Percentiles rank a stretch among this genome's conserved stretches.
Evolutionary conservation across 1,140 invertebrate genomes (phyloP).

Genomic region (Meteorus sp.): DNA sequence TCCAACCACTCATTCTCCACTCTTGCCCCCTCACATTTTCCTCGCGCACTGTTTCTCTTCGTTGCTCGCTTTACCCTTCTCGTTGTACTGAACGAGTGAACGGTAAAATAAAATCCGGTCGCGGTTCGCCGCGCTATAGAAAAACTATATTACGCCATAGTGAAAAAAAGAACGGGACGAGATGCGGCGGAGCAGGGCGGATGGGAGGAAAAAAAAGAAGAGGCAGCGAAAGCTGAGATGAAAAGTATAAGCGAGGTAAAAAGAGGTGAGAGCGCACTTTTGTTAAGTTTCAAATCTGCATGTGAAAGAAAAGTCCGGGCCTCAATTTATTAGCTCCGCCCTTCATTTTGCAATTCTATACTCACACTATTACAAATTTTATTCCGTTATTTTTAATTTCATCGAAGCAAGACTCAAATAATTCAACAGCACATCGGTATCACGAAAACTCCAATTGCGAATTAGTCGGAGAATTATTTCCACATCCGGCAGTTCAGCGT

Average conservation of each 20-base stretch:
- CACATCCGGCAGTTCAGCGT: too few species aligned
- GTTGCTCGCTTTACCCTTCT: constrained; percentile 8
- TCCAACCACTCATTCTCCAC: constrained; percentile 20
- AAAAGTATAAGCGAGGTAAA: neutral
- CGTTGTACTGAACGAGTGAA: constrained; percentile 30
- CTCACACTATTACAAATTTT: too few species aligned
- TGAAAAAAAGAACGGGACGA: constrained; percentile 5
- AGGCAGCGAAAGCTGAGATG: too few species aligned
- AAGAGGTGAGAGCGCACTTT: constrained; percentile 33
- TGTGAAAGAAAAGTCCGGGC: constrained; percentile 38
- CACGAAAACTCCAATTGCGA: too few species aligned
- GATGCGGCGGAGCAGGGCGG: neutral
- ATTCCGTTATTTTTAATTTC: too few species aligned
- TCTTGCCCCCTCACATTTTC: neutral
- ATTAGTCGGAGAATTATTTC: too few species aligned
- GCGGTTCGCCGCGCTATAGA: constrained; percentile 13
- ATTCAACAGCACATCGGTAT: too few species aligned
- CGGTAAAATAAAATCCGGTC: constrained; percentile 42
- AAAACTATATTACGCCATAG: constrained; percentile 4
- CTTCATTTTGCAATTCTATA: constrained; percentile 11
- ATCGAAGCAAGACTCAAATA: too few species aligned
- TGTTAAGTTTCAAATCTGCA: constrained; percentile 45
- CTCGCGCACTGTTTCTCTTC: neutral
- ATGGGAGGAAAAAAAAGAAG: neutral
- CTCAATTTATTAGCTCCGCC: constrained; percentile 37